Conservation (phyloP, 2,113 vertebrate genomes). For the Pseudonaja textilis region DNA sequence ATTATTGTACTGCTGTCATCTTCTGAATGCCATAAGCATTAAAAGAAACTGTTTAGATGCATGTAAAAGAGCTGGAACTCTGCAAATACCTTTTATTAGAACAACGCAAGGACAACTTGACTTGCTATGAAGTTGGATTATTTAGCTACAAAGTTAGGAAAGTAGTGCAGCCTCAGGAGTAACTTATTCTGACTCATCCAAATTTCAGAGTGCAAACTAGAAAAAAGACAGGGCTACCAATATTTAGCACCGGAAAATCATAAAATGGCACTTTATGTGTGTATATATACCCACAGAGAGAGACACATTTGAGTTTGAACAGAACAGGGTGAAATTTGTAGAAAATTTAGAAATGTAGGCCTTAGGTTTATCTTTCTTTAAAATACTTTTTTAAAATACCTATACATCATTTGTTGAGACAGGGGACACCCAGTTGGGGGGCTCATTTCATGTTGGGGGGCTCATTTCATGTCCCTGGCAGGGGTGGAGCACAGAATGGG, state of each 20-base stretch:
- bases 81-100: not conserved
- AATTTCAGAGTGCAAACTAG: not conserved
- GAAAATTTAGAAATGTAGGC: not conserved
- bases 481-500: no score
- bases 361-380: not conserved
- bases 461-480: no score
- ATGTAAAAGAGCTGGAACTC: not conserved
- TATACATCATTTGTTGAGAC: not conserved
- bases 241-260: not conserved
- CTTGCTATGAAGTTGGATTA: not conserved
- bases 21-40: not conserved
- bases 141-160: not conserved
- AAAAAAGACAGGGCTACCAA: not conserved
- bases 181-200: not conserved
- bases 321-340: not conserved
- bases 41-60: not conserved
- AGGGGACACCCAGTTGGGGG: no score
- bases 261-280: not conserved
- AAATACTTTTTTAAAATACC: not conserved
- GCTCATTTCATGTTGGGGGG: no score
- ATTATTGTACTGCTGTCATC: not conserved
- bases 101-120: not conserved
- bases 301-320: not conserved
- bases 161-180: not conserved
- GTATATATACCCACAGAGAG: not conserved